These are phyloP conservation scores for Catocala nupta DNA, from an alignment of 2,888 invertebrate species.

Conservation along the genomic window DNA sequence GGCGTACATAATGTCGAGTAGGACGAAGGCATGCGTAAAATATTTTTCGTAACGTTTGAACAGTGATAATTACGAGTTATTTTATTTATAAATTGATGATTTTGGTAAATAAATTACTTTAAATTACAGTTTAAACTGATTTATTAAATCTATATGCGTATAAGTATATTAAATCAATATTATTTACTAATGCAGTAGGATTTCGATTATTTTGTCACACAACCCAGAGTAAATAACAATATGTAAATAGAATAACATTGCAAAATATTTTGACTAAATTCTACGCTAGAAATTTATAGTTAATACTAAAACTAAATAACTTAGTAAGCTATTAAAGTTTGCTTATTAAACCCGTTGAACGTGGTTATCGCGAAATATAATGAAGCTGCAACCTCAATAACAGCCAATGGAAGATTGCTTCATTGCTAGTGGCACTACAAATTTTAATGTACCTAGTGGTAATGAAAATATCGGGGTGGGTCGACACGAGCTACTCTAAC, in stretches of 20 bases:
- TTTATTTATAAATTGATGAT: too few species aligned
- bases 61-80: too few species aligned
- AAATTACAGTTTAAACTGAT: too few species aligned
- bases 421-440: conserved; percentile 46
- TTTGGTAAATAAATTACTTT: too few species aligned
- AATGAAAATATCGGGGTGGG: conserved; percentile 72
- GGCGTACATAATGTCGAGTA: too few species aligned
- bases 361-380: conserved; percentile 60
- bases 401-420: conserved; percentile 64
- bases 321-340: conserved; percentile 36
- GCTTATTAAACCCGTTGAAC: conserved; percentile 47
- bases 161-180: too few species aligned
- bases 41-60: too few species aligned
- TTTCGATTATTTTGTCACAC: too few species aligned
- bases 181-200: too few species aligned
- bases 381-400: conserved; percentile 70
- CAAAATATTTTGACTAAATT: not conserved
- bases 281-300: conserved; percentile 3
- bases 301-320: conserved; percentile 8
- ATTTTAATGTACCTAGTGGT: conserved; percentile 65
- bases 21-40: too few species aligned
- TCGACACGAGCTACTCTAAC: conserved; percentile 65
- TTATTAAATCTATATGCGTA: too few species aligned
- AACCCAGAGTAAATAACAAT: not conserved
- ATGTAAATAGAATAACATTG: not conserved